Evolutionary conservation across 2,888 invertebrate species (phyloP).

Genomic region (Nemoura dubitans): DNA sequence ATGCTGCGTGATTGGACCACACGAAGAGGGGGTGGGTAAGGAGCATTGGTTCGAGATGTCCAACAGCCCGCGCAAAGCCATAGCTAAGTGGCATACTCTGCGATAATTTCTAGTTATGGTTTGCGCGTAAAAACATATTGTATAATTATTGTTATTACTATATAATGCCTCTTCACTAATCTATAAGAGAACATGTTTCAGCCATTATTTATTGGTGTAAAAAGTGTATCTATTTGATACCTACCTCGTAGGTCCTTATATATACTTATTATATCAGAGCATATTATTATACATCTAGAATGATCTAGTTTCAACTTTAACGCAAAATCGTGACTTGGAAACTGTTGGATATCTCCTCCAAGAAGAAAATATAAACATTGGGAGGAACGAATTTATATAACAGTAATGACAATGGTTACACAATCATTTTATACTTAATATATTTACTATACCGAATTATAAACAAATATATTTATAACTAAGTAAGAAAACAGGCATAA

Average conservation of each 20-base stretch:
- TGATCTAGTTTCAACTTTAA: too few relatives aligned
- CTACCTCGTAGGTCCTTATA: too few relatives aligned
- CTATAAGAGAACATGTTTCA: background rate
- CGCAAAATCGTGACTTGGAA: too few relatives aligned
- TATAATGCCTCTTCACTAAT: too few relatives aligned
- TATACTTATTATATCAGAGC: too few relatives aligned
- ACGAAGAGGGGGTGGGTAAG: slow-evolving; percentile 73
- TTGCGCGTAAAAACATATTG: background rate
- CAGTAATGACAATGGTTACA: background rate
- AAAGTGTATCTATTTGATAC: background rate
- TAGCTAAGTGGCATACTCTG: slow-evolving; percentile 91
- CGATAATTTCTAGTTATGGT: slow-evolving; percentile 64
- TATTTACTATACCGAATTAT: background rate
- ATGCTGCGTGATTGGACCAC: slow-evolving; percentile 78
- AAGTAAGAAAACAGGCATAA: too few relatives aligned
- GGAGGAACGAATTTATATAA: background rate
- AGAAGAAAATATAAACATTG: too few relatives aligned
- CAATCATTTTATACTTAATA: slow-evolving; percentile 9
- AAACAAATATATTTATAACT: background rate
- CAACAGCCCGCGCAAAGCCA: slow-evolving; percentile 84
- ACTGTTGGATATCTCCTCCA: too few relatives aligned
- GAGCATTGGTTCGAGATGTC: slow-evolving; percentile 92
- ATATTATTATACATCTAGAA: too few relatives aligned
- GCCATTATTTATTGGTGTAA: background rate
- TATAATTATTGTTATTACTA: too few relatives aligned